A percentile compares a stretch with the other conserved stretches of the same genome.
Conservation (phyloP, 2,797 vertebrate genomes). For the Poecilia velifera region DNA sequence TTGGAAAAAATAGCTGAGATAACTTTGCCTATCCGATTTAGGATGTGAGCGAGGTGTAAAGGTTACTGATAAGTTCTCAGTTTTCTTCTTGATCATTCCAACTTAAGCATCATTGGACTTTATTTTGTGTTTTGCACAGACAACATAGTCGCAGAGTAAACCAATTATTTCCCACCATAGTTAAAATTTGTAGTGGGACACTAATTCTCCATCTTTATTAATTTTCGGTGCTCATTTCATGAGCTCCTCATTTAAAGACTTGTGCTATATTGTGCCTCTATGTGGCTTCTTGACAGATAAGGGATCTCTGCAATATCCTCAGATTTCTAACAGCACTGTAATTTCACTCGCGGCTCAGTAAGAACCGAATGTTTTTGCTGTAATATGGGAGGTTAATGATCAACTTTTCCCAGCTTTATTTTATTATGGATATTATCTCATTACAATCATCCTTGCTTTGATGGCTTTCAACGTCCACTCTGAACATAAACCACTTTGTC, state of each 20-base stretch:
- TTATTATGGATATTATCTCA: conserved; percentile 14
- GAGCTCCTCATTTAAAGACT: conserved; percentile 40
- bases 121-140: conserved; percentile 52
- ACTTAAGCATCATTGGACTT: conserved; percentile 35
- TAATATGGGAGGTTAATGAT: conserved; percentile 4
- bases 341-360: conserved; percentile 43
- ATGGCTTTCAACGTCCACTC: conserved; percentile 7
- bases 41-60: conserved; percentile 30
- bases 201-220: conserved; percentile 51
- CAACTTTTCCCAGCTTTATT: conserved; percentile 16
- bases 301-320: conserved; percentile 36
- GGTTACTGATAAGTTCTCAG: conserved; percentile 40
- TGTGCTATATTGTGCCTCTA: conserved; percentile 46
- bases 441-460: conserved; percentile 17
- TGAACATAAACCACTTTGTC: not conserved
- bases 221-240: conserved; percentile 41
- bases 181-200: conserved; percentile 65
- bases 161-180: conserved; percentile 71
- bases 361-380: conserved; percentile 7
- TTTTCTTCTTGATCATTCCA: conserved; percentile 14
- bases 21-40: conserved; percentile 22
- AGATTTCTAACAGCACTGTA: conserved; percentile 52
- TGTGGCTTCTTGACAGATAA: conserved; percentile 52
- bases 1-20: conserved; percentile 29
- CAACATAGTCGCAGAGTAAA: conserved; percentile 55